phyloP scores from a whole-genome alignment of 2,888 invertebrate species.

The Coenonympha glycerion region DNA sequence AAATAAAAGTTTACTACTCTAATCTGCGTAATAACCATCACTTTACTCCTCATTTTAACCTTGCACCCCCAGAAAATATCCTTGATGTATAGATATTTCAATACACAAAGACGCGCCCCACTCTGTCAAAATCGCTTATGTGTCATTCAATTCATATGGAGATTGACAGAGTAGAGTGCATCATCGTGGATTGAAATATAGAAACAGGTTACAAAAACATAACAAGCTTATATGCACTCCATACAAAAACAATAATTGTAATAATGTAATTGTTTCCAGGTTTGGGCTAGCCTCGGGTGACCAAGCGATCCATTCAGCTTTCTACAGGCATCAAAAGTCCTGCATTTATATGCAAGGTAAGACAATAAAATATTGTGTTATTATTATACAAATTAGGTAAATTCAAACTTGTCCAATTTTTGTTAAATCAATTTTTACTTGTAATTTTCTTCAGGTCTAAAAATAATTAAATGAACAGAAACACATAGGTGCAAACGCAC shows the following conservation, averaged over 20 bases:
- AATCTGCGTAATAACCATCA: too few relatives aligned
- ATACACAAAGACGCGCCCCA: too few relatives aligned
- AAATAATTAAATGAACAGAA: constrained; percentile 54
- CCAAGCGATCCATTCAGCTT: not conserved
- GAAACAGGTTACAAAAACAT: too few relatives aligned
- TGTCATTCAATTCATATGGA: too few relatives aligned
- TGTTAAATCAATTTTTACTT: constrained; percentile 21
- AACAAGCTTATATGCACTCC: too few relatives aligned
- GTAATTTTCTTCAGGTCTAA: constrained; percentile 56
- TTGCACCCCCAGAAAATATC: too few relatives aligned
- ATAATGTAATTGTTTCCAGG: not conserved
- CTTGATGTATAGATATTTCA: too few relatives aligned
- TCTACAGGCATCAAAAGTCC: constrained; percentile 26
- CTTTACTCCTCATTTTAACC: too few relatives aligned
- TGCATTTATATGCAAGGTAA: constrained; percentile 34
- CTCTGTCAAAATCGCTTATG: too few relatives aligned
- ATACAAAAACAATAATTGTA: not conserved
- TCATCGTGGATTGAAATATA: too few relatives aligned
- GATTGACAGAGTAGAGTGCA: too few relatives aligned
- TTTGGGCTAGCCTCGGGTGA: not conserved
- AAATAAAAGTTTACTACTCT: too few relatives aligned
- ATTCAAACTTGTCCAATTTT: constrained; percentile 6
- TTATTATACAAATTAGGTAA: not conserved
- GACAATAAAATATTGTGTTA: not conserved
- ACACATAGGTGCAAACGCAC: constrained; percentile 66